These are phyloP conservation scores for chimpanzee (Pan troglodytes) DNA, from an alignment of 2,113 vertebrate genomes.

Conservation along the genomic window NHGRI_mPanTro3-v2.1_pri NC_072409.2:83936001-83936500, in stretches of 20 bases:
- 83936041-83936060: too few species aligned
- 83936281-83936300: background rate
- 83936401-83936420: background rate
- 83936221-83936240: background rate
- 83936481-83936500: background rate
- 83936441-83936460: background rate
- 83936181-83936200: background rate
- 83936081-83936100: too few species aligned
- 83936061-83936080: too few species aligned
- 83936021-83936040: too few species aligned
- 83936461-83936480: background rate
- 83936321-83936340: background rate
- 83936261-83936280: background rate
- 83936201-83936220: background rate
- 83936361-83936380: background rate
- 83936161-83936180: background rate
- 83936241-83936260: background rate
- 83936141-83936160: background rate
- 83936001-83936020: too few species aligned
- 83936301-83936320: background rate
- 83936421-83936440: background rate
- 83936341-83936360: background rate
- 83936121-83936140: constrained; percentile 4
- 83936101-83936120: constrained; percentile 18
- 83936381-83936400: background rate